These are phyloP conservation scores for Podarcis cretensis DNA, from an alignment of 2,113 vertebrate species.

Conservation along the genomic window DNA sequence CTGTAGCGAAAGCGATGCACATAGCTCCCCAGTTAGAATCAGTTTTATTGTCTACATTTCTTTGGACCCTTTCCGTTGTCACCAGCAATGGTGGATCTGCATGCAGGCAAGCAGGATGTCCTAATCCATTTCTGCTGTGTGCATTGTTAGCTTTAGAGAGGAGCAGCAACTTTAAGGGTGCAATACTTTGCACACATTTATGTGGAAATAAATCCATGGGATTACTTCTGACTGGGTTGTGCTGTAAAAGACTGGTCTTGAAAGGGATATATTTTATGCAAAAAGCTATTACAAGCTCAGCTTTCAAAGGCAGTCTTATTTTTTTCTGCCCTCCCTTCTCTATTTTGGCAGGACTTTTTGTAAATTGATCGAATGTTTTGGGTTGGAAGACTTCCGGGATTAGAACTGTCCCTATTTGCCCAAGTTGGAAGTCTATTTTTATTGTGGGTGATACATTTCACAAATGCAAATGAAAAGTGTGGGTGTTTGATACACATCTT, in stretches of 20 bases:
- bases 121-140: neutral
- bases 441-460: neutral
- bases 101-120: neutral
- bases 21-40: neutral
- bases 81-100: neutral
- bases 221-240: neutral
- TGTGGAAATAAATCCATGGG: neutral
- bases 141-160: no score
- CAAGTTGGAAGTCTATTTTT: conserved; percentile 19
- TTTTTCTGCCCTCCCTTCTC: neutral
- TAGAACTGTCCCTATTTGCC: conserved; percentile 24
- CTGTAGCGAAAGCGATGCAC: neutral
- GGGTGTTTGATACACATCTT: neutral
- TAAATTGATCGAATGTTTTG: conserved; percentile 66
- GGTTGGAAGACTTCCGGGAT: conserved; percentile 45
- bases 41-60: neutral
- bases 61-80: neutral
- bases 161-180: neutral
- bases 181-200: neutral
- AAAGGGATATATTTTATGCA: neutral
- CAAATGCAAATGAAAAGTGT: conserved; percentile 12
- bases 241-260: neutral
- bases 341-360: neutral
- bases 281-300: neutral
- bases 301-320: neutral